Base-by-base conservation (phyloP, 2,113 vertebrate species). In the Alces alces region DNA sequence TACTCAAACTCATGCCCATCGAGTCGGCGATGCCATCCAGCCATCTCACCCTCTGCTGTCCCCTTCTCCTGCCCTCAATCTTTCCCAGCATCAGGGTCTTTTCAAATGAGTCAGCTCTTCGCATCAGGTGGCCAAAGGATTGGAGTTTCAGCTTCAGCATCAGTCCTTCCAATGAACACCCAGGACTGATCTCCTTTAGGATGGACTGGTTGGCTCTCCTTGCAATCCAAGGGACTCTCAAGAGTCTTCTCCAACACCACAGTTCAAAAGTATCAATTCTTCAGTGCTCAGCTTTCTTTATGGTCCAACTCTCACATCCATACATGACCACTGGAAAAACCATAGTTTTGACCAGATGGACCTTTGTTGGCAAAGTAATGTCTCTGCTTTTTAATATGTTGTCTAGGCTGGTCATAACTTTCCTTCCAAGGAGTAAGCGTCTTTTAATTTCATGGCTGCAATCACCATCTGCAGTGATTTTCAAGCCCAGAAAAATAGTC, bases 51-150 rank as follows among this genome's bases (percentile, higher is more conserved):
- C 64, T 66, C 33, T 21, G 33, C 21, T 0, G 0, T 21, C 17
- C 64, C 16, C 64, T 36, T 66, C 64, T 66, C 33, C 64, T 5
- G 17, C 33, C 8, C 1, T 21, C 33, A 66, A 2, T 21, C 64
- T 2, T 5, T 36, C 8, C 17, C 17, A 66, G 8, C 17, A 66
- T 36, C 33, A 66, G 8, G 33, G 64, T 66, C 64, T 66, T 66
- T 58, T 36, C 33, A 2, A 10, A 21, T 36, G 64, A 66, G 33
- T 66, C 8, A 11, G 4, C 1, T 19, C 33, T 66, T 66, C 3
- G 0, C 0, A 19, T 66, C 33, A 66, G 16, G 17, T n/a, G 33
- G 33, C 33, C 64, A 36, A 66, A 66, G 33, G 19, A 10, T 10
- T 36, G 64, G 33, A 66, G 64, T 19, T 66, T 66, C 64, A 66